Base-by-base conservation (phyloP, 2,797 vertebrate species). In the Macrochelys suwanniensis region DNA sequence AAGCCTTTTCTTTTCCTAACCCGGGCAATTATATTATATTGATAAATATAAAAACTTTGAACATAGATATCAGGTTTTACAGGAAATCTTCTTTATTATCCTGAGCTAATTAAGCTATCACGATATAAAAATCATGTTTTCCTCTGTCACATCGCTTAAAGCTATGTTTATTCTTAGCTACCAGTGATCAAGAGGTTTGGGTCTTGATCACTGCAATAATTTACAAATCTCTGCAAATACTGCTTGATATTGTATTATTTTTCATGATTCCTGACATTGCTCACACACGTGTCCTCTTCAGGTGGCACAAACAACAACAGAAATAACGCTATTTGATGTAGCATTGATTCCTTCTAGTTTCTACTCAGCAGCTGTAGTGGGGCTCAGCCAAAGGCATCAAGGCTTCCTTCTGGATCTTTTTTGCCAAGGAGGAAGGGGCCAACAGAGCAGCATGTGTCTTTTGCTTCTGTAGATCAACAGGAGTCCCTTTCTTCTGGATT, bases 221-320 rank as follows among this genome's bases (percentile, higher is more conserved):
- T 95, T 88, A 91, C 17, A 93, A 95, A 82, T 37, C 50, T 91
- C 56, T 93, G 80, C 79, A 90, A 94, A 91, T 61, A 82, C 21
- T 26, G 5, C 15, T 59, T 80, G 7, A 54, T 54, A 42, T 47
- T 88, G 47, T 74, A 93, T 96, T 92, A 81, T 94, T 94, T 96
- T 91, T 77, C 47, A 5, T 50, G 12, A 47, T 89, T 80, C 42
- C 53, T 91, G 59, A 21, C 65, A 65, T 31, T 84, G 31, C 31
- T 95, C 25, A 94, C 54, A 76, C 33, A 83, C 51, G 71, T 28
- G 83, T n/a, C 51, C 88, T 91, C 82, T 89, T 93, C n/a, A 90
- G 54, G 88, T 13, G 90, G 65, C 12, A 82, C 54, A 86, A 92
- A 59, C 37, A 96, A 49, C 33, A 84, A 51, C 56, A 57, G 54